Evolutionary conservation across 92 coral and sea anemone genomes (phyloP).

Genomic region (Epizoanthus rinbou): DNA sequence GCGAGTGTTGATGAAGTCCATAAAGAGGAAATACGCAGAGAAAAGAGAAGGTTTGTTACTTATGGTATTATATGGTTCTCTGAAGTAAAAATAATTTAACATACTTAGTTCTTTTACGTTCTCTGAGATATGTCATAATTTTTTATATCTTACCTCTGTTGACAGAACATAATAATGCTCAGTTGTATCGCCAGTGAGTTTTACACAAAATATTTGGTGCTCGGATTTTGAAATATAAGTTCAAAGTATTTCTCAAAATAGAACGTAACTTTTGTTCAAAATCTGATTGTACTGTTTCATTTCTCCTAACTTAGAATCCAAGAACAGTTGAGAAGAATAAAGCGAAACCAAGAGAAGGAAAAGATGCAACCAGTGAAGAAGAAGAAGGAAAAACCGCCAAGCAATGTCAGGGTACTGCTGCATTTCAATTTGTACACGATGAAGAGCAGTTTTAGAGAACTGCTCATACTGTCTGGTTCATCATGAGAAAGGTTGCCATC

Average conservation of each 20-base stretch:
- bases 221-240: background rate
- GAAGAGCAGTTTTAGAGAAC: too few species aligned
- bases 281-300: background rate
- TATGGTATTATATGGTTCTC: too few species aligned
- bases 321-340: constrained; percentile 94
- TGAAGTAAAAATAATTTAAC: too few species aligned
- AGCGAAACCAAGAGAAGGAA: constrained; percentile 94
- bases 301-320: constrained; percentile 69
- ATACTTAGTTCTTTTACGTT: too few species aligned
- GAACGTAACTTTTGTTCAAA: too few species aligned
- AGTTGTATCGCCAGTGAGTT: too few species aligned
- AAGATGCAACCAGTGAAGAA: constrained; percentile 94
- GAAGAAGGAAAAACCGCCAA: constrained; percentile 95
- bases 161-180: too few species aligned
- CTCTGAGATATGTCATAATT: too few species aligned
- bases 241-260: background rate
- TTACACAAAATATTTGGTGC: too few species aligned
- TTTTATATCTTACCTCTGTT: too few species aligned
- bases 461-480: background rate
- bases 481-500: background rate
- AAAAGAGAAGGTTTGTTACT: constrained; percentile 78
- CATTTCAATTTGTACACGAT: too few species aligned
- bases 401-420: constrained; percentile 56
- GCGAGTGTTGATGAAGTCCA: constrained; percentile 97
- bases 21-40: constrained; percentile 95